Percentiles rank a stretch among this genome's conserved stretches.
phyloP scores from a whole-genome alignment of 2,797 vertebrate genomes.

The Apogon hyalosoma region DNA sequence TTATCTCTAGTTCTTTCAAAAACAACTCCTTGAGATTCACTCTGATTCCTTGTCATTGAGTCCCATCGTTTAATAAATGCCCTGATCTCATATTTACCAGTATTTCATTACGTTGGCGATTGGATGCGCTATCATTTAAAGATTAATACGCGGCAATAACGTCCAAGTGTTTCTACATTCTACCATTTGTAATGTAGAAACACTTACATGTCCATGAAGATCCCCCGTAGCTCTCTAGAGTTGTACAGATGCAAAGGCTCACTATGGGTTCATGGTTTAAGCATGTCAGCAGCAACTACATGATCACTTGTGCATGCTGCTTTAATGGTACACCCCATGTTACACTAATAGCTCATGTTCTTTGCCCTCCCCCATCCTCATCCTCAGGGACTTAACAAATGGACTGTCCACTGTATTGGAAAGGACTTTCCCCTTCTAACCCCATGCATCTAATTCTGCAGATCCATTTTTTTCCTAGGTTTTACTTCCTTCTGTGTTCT shows the following conservation, averaged over 20 bases:
- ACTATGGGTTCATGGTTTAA: slow-evolving; percentile 55
- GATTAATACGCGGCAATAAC: slow-evolving; percentile 2
- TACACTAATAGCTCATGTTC: slow-evolving; percentile 65
- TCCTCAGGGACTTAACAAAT: slow-evolving; percentile 65
- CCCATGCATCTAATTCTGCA: slow-evolving; percentile 40
- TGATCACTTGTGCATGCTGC: slow-evolving; percentile 66
- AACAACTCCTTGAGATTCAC: slow-evolving; percentile 10
- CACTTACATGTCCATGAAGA: slow-evolving; percentile 27
- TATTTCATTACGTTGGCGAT: not conserved
- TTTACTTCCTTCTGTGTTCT: slow-evolving; percentile 57
- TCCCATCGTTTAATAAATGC: slow-evolving; percentile 7
- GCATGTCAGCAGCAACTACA: slow-evolving; percentile 65
- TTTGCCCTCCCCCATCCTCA: slow-evolving; percentile 24
- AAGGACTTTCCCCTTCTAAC: slow-evolving; percentile 56
- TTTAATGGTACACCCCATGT: slow-evolving; percentile 70
- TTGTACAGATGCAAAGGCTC: slow-evolving; percentile 34
- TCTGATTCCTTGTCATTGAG: slow-evolving; percentile 23
- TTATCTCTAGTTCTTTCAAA: slow-evolving; percentile 47
- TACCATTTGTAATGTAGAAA: slow-evolving; percentile 8
- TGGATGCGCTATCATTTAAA: slow-evolving; percentile 5
- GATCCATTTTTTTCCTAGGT: slow-evolving; percentile 47
- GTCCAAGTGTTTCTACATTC: too few relatives aligned
- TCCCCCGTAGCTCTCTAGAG: slow-evolving; percentile 46
- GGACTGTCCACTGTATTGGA: slow-evolving; percentile 54
- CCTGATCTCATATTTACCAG: slow-evolving; percentile 16